Percentiles rank a stretch among this genome's conserved stretches.
Evolutionary conservation across 2,797 vertebrate species (phyloP).

Genomic region (Mus caroli): DNA sequence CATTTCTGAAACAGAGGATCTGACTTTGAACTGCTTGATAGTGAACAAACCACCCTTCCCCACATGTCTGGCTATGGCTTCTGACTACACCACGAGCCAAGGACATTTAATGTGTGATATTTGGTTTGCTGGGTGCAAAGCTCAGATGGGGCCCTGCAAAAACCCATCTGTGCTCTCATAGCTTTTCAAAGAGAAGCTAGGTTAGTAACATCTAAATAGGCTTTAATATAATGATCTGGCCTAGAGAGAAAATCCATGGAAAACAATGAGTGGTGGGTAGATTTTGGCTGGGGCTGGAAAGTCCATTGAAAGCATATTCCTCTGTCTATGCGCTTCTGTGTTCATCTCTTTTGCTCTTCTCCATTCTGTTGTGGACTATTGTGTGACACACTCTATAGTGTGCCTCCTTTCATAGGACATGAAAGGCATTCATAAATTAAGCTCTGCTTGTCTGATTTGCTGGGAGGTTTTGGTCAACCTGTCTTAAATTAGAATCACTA

Average conservation of each 20-base stretch:
- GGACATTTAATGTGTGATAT: slow-evolving; percentile 84
- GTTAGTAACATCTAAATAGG: slow-evolving; percentile 63
- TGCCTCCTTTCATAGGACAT: not conserved
- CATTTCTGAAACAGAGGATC: slow-evolving; percentile 72
- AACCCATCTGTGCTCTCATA: slow-evolving; percentile 78
- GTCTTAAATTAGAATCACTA: not conserved
- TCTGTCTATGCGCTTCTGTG: not conserved
- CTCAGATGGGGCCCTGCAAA: slow-evolving; percentile 72
- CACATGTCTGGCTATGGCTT: slow-evolving; percentile 74
- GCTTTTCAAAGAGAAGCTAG: slow-evolving; percentile 72
- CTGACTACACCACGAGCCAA: slow-evolving; percentile 75
- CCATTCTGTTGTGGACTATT: not conserved
- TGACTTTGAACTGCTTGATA: slow-evolving; percentile 73
- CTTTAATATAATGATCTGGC: slow-evolving; percentile 54
- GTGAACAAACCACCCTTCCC: slow-evolving; percentile 75
- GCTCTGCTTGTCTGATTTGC: not conserved
- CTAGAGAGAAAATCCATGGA: not conserved
- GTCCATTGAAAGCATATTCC: not conserved
- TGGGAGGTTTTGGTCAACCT: not conserved
- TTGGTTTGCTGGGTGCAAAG: slow-evolving; percentile 80
- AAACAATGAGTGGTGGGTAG: not conserved
- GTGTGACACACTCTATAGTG: not conserved
- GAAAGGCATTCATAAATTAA: not conserved
- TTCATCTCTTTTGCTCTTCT: not conserved
- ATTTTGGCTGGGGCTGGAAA: not conserved